Evolutionary conservation across 2,797 vertebrate species (phyloP), one percentile per base, ranked within the genome.

Genomic region (Lemur catta): DNA sequence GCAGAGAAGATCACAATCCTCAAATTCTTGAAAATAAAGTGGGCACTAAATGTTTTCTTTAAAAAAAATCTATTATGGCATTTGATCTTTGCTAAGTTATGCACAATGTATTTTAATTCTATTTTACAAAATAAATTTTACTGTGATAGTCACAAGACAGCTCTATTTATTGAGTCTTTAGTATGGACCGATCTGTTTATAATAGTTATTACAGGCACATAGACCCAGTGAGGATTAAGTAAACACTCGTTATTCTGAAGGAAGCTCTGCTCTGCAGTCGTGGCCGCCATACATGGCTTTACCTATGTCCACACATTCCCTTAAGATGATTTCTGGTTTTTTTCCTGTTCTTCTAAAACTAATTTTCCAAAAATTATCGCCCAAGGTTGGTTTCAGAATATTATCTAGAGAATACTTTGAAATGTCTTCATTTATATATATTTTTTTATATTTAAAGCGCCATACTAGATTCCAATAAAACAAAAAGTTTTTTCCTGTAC

Each of bases 81-180:
- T 91, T 95, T 82, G 90, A 67, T 82, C 85, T 92, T 87, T 92
- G n/a, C 81, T 85, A 57, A 93, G n/a, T 96, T 87, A 76, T 93
- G n/a, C 13, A 82, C 67, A 85, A 22, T 80, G 10, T 92, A 59
- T 57, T 59, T 59, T 26, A n/a, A 38, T 38, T 86, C 84, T 88
- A 59, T 93, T 91, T 96, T 94, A 61, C 11, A 38, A 59, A 95
- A 96, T 94, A 94, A 88, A 95, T 67, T 72, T 90, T 41, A 93
- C 26, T 59, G 12, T 93, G 72, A 35, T 24, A 24, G 69, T 81
- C 22, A 41, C n/a, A 38, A 41, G 35, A 55, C 4, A 75, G 76
- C 52, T 79, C 48, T 93, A 18, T 63, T 20, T 90, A 74, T 81
- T 82, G 84, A 76, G 55, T 90, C 65, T 65, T 86, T n/a, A n/a